Evolutionary conservation across 2,113 vertebrate genomes (phyloP), one percentile per base, ranked within the genome.

Genomic region (Vulpes ferrilata): DNA sequence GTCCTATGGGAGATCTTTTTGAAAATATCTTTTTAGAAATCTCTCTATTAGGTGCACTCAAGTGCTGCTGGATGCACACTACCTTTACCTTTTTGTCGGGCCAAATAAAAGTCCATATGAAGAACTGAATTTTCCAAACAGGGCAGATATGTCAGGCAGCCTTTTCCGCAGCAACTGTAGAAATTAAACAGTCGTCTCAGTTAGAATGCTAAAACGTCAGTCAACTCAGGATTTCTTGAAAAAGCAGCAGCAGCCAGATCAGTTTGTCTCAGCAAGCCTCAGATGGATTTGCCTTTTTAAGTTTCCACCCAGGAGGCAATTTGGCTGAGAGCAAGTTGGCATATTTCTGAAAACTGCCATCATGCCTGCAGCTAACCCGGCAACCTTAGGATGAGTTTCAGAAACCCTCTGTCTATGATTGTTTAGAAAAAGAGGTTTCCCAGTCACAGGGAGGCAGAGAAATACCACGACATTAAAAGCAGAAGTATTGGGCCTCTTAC

Each of bases 401-500:
- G 32, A 53, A 88, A 53, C 27, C 57, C 13, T 85, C 23, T 65
- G 9, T 32, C 20, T 22, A 27, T 80, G 25, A 55, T 62, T 9
- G 6, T 88, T 83, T 67, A 13, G 20, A 17, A 57, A 82, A 13
- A 3, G 43, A 65, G 19, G 13, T 67, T 76, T 76, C 25, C 43
- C 11, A 60, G 7, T 67, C 76, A 60, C 16, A 25, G 0, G 17
- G 23, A 76, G 7, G 7, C 92, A 79, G 16, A 17, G 62, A 17
- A 59, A 79, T 15, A 51, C 5, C 9, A 71, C 38, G 30, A 1
- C 11, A 3, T 90, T n/a, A 55, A 73, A 80, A 67, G 38, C 13
- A n/a, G 10, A 80, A 23, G 30, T 6, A 2, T 0, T 0, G 1
- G 20, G 7, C 27, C 57, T 43, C 6, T 27, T n/a, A 0, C 17